Evolutionary conservation across 2,113 vertebrate genomes (phyloP).

Genomic region (Albula glossodonta): DNA sequence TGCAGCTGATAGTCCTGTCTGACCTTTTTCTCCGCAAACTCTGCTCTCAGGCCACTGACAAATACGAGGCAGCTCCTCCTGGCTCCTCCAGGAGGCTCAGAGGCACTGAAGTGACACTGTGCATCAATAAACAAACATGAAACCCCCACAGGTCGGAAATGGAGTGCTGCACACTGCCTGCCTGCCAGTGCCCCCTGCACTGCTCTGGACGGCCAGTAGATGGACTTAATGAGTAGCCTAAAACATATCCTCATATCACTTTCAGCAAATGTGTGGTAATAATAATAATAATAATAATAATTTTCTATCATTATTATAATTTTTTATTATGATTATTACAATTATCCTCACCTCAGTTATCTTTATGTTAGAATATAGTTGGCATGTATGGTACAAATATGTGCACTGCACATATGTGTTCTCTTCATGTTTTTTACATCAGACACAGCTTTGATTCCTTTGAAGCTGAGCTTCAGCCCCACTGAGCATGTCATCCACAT

Average conservation of each 20-base stretch:
- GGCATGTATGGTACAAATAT: background rate
- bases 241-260: background rate
- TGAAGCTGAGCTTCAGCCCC: background rate
- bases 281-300: background rate
- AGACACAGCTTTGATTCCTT: background rate
- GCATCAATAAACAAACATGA: constrained; percentile 18
- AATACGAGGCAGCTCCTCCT: background rate
- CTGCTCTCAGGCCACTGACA: background rate
- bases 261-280: background rate
- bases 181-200: background rate
- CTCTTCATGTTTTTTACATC: background rate
- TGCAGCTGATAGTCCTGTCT: background rate
- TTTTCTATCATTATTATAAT: background rate
- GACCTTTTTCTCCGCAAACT: background rate
- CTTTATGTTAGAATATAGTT: background rate
- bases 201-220: constrained; percentile 6
- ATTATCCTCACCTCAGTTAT: background rate
- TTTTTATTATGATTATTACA: background rate
- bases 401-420: background rate
- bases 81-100: background rate
- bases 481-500: background rate
- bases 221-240: background rate
- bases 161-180: background rate
- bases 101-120: background rate
- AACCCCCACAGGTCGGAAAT: constrained; percentile 17